A percentile compares a stretch with the other conserved stretches of the same genome.
These are phyloP conservation scores for Thamnophis elegans DNA, from an alignment of 2,797 vertebrate genomes.

Conservation along the genomic window DNA sequence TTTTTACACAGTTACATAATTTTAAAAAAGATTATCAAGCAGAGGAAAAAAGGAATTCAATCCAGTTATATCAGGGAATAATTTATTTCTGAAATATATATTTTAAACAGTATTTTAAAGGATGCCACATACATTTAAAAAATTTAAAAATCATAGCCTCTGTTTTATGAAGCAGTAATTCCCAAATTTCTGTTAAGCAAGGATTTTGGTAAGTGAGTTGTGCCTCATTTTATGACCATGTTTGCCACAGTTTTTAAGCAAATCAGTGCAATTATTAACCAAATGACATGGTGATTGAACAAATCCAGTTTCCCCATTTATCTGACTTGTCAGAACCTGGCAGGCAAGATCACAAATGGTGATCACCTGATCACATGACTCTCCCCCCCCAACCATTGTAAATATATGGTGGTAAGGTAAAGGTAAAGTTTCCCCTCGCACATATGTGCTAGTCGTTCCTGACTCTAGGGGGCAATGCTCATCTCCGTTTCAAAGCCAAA, in stretches of 20 bases:
- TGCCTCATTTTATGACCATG: background rate
- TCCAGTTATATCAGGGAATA: background rate
- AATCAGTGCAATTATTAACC: background rate
- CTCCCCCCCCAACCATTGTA: background rate
- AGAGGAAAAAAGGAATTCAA: background rate
- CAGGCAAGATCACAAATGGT: background rate
- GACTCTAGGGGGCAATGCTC: too few relatives aligned
- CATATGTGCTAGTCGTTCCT: too few relatives aligned
- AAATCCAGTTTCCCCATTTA: background rate
- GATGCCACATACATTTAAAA: background rate
- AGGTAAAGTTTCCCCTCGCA: too few relatives aligned
- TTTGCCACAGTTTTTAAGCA: background rate
- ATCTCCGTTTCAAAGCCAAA: too few relatives aligned
- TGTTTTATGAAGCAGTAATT: background rate
- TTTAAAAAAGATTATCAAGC: background rate
- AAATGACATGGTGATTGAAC: background rate
- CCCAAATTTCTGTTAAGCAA: background rate
- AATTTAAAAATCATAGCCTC: background rate
- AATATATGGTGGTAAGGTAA: background rate
- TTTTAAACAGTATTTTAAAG: background rate
- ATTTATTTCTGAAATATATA: background rate
- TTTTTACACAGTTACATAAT: background rate
- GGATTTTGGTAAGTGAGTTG: background rate
- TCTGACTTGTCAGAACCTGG: background rate
- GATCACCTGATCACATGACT: background rate